A percentile compares a stretch with the other conserved stretches of the same genome.
phyloP scores from a whole-genome alignment of 2,797 vertebrate species.

The Alca torda region DNA sequence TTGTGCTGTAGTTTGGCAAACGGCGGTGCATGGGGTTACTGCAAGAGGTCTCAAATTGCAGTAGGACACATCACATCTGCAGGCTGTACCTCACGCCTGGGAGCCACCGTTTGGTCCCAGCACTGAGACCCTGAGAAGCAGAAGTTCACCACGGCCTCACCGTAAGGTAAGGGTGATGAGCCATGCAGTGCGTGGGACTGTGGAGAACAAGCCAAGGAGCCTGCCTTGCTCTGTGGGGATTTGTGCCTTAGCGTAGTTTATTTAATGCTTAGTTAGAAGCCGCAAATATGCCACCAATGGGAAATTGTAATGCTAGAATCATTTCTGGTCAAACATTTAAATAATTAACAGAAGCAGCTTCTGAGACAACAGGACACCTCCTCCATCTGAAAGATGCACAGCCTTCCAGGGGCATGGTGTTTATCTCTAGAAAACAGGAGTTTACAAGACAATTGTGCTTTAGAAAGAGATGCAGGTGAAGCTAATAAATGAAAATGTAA shows the following conservation, averaged over 20 bases:
- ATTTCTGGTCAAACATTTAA: background rate
- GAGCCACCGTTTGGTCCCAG: background rate
- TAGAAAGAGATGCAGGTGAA: background rate
- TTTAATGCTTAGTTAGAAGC: background rate
- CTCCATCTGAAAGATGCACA: background rate
- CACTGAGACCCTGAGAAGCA: background rate
- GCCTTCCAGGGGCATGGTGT: background rate
- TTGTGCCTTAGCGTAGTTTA: background rate
- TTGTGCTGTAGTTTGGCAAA: background rate
- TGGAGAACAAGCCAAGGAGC: background rate
- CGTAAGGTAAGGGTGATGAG: fast-evolving
- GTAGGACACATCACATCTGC: fast-evolving
- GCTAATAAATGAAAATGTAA: background rate
- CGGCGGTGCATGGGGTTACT: background rate
- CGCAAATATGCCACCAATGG: background rate
- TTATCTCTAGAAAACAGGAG: background rate
- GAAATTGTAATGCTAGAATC: background rate
- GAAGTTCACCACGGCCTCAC: background rate
- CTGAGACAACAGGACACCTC: background rate
- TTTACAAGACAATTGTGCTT: background rate
- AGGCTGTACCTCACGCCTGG: background rate
- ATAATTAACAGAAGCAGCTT: background rate
- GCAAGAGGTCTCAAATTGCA: background rate
- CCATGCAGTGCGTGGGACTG: no score
- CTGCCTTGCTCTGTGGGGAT: background rate